Evolutionary conservation across 2,888 invertebrate genomes (phyloP), one percentile per base, ranked within the genome.

Genomic region (Drosophila falleni): DNA sequence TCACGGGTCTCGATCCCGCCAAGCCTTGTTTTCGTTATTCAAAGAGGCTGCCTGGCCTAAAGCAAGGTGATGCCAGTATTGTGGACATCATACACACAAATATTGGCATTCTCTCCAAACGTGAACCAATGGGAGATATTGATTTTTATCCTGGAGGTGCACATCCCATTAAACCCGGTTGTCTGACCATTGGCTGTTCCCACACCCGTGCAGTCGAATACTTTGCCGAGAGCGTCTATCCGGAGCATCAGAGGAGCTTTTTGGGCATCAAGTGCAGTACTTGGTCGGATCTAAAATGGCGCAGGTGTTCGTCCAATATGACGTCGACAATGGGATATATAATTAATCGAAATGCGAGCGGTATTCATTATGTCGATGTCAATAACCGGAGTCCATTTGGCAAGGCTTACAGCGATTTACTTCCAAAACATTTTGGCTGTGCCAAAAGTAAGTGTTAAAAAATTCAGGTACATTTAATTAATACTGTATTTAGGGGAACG

Each of bases 1-100:
- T 92, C 39, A 93, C 92, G 0, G 92, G 91, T 8, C 72, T 92
- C 19, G 93, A 92, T 84, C 92, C 92, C 3, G 92, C 92, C 3
- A 92, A 91, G 46, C 92, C 91, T 15, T 92, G 92, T 39, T 92
- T 92, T 61, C 85, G 88, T 3, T 75, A 87, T 19, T 81, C 89
- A 26, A 80, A 91, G 11, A 62, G 71, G 0, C 56, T 92, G 23
- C 76, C 81, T 0, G 90, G 91, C 0, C 50, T 92, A 3, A 74
- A 76, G 46, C 80, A 87, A 3, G 90, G 91, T 33, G 92, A 92
- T 87, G 92, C 92, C 3, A 65, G 79, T 11, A 71, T 92, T 37
- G 87, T 92, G 5, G 92, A 92, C 74, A 63, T 92, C 5, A 90
- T 92, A 47, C 92, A 92, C 61, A 90, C 86, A 10, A 92, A 92